These are phyloP conservation scores for Trissolcus brochymenae DNA, from an alignment of 2,888 invertebrate species.

Conservation along the genomic window DNA sequence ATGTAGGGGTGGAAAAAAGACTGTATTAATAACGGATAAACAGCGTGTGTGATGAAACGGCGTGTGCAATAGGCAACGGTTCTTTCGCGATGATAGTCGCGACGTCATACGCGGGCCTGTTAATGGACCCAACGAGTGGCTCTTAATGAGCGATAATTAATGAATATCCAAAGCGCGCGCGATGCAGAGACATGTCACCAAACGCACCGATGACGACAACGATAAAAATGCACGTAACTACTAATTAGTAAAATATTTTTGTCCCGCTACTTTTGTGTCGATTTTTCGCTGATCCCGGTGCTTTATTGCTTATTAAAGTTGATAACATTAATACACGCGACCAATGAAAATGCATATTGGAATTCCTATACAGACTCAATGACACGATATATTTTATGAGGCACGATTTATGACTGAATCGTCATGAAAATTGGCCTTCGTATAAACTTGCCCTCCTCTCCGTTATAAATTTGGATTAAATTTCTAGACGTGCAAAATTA, in stretches of 20 bases:
- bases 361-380: too few species aligned
- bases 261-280: constrained; percentile 29
- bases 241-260: constrained; percentile 45
- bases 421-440: too few species aligned
- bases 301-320: constrained; percentile 31
- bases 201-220: constrained; percentile 55
- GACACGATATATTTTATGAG: too few species aligned
- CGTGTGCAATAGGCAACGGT: constrained; percentile 64
- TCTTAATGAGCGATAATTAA: constrained; percentile 60
- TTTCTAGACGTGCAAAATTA: too few species aligned
- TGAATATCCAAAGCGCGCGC: constrained; percentile 57
- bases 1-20: constrained; percentile 1
- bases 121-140: constrained; percentile 59
- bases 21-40: constrained; percentile 54
- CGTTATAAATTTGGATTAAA: too few species aligned
- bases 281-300: not conserved
- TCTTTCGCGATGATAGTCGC: constrained; percentile 56
- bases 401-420: too few species aligned
- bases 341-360: not conserved
- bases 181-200: constrained; percentile 49
- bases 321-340: constrained; percentile 3
- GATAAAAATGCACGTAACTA: constrained; percentile 48
- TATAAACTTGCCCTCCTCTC: too few species aligned
- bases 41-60: constrained; percentile 64
- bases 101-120: constrained; percentile 44